phyloP scores from a whole-genome alignment of 2,888 invertebrate species.

The Drosophila paramelanica region DNA sequence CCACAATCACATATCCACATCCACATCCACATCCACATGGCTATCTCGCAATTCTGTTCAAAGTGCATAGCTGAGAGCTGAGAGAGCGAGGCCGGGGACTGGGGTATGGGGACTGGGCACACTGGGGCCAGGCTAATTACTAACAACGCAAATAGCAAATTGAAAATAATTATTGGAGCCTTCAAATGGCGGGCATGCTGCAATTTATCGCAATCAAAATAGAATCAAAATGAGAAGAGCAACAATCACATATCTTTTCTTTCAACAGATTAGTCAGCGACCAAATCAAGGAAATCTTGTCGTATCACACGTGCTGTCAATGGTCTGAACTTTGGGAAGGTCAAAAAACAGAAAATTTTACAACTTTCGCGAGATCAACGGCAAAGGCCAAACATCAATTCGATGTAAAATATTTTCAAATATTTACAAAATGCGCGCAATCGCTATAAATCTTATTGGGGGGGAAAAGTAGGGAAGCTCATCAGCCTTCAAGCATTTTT shows the following conservation, averaged over 20 bases:
- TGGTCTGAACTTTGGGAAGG: slow-evolving; percentile 66
- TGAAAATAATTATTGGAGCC: slow-evolving; percentile 69
- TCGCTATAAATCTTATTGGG: slow-evolving; percentile 35
- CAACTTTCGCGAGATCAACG: slow-evolving; percentile 13
- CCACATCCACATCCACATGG: slow-evolving; percentile 28
- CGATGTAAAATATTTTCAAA: slow-evolving; percentile 37
- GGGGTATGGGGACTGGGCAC: too few species aligned
- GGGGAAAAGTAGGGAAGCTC: slow-evolving; percentile 1
- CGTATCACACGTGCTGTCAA: slow-evolving; percentile 24
- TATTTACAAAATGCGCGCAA: slow-evolving; percentile 45
- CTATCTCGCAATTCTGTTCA: slow-evolving; percentile 57
- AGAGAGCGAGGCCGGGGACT: slow-evolving; percentile 44
- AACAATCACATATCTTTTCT: slow-evolving; percentile 16
- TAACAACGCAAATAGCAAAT: slow-evolving; percentile 72
- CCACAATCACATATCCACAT: slow-evolving; percentile 34
- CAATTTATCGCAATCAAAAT: slow-evolving; percentile 57
- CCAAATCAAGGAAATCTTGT: slow-evolving; percentile 16
- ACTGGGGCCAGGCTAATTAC: slow-evolving; percentile 56
- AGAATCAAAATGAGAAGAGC: slow-evolving; percentile 10
- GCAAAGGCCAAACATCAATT: slow-evolving; percentile 36
- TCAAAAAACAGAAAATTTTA: slow-evolving; percentile 24
- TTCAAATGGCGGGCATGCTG: slow-evolving; percentile 41
- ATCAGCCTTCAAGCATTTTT: slow-evolving; percentile 38
- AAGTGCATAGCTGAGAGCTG: slow-evolving; percentile 42
- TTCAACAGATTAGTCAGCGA: slow-evolving; percentile 35